These are phyloP conservation scores for Australoheros facetus DNA, from an alignment of 2,797 vertebrate species.

Conservation along the genomic window DNA sequence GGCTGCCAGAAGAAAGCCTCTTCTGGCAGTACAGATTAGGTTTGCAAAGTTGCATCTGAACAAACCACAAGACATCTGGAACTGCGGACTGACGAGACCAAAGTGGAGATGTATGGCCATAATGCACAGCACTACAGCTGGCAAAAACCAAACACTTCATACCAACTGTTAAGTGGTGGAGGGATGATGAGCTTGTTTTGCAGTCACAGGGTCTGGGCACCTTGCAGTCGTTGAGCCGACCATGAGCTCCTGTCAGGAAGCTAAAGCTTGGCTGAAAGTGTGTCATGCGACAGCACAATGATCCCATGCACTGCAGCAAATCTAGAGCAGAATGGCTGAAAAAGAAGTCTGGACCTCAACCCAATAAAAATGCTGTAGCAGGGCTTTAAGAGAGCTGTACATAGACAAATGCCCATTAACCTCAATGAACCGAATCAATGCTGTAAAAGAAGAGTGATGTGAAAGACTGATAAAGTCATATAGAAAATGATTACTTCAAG, in stretches of 20 bases:
- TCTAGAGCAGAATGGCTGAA: background rate
- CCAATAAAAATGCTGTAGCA: rapidly evolving
- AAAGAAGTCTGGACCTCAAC: background rate
- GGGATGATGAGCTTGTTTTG: background rate
- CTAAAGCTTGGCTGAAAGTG: background rate
- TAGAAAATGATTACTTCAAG: too few species aligned
- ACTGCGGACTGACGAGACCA: background rate
- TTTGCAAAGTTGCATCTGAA: background rate
- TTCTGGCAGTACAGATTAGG: background rate
- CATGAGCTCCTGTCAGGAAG: background rate
- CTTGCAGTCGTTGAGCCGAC: background rate
- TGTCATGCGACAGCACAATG: background rate
- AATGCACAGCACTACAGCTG: background rate
- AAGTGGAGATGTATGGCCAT: background rate
- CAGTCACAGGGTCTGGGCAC: background rate
- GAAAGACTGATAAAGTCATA: too few species aligned
- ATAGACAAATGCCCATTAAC: background rate
- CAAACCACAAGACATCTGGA: background rate
- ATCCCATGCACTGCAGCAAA: background rate
- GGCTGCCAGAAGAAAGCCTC: background rate
- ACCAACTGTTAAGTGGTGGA: background rate
- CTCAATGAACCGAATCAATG: background rate
- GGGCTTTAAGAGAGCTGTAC: background rate
- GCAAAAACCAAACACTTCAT: background rate
- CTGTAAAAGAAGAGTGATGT: background rate